Evolutionary conservation across 2,888 invertebrate species (phyloP), one percentile per base, ranked within the genome.

Genomic region (Agonopterix alstromeriana): DNA sequence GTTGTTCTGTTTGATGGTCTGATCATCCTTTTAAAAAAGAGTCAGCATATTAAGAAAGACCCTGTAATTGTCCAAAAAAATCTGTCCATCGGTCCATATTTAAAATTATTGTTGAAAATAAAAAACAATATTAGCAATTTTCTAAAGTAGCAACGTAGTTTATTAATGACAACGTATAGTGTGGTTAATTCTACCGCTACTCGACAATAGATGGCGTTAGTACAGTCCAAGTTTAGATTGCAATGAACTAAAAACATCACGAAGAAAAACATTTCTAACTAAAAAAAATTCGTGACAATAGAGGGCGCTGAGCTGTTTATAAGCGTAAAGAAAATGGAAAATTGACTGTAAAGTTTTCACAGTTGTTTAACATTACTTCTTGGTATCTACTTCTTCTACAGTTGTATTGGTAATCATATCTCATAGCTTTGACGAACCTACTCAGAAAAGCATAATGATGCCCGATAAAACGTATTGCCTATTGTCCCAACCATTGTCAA

Each of bases 401-500:
- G 3, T 40, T 11, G 43, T 27, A 36, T 48, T 46, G 8, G 45
- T 36, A 49, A 52, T 55, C 35, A 47, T 49, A 55, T 53, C 52
- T 53, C 43, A 42, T 45, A 49, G 42, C 47, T 45, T 45, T 40
- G n/a, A 43, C 45, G 40, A 46, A 42, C 47, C 50, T 40, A 55
- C 50, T 47, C n/a, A 50, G 48, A 57, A 63, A 63, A 65, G 64
- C 62, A 63, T 50, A 5, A 50, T 51, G 68, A 73, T 72, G 52
- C 42, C 51, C 55, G 69, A 74, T 76, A 55, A 76, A 71, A 65
- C 55, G 62, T 71, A 76, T 74, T 74, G 66, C 60, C 71, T 57
- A 78, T 78, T 78, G 78, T 80, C 70, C 71, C 63, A 52, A 59
- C 63, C 69, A 65, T 64, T 70, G 75, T 73, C 73, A 64, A 74